Conservation (phyloP, 2,113 vertebrate species). For the Malurus melanocephalus region DNA sequence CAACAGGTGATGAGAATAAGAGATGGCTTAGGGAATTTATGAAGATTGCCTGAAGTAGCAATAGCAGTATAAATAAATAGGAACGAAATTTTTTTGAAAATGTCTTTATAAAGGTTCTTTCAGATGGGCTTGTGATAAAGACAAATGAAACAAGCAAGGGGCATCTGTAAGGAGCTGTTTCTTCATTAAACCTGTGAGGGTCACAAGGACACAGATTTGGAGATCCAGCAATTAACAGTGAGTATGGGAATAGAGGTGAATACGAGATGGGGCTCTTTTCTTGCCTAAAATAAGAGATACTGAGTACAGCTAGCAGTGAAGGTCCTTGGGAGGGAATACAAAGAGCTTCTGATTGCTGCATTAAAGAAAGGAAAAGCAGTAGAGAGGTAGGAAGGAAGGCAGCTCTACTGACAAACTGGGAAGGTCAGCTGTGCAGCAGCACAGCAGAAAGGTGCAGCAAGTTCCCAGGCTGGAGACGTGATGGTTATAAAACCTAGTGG, state of each 20-base stretch:
- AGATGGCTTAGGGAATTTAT: neutral
- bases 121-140: neutral
- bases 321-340: neutral
- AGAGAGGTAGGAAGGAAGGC: neutral
- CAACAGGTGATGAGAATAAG: neutral
- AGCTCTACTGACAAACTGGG: neutral
- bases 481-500: neutral
- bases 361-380: neutral
- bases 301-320: neutral
- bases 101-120: neutral
- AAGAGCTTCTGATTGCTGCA: neutral
- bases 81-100: neutral
- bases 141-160: neutral
- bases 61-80: neutral
- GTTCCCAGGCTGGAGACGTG: neutral
- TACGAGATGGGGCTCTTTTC: neutral
- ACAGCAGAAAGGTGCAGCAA: neutral
- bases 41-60: neutral
- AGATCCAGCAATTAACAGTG: neutral
- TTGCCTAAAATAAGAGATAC: neutral
- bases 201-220: neutral
- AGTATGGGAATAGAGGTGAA: neutral
- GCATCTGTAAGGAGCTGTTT: neutral
- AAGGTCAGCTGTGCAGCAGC: neutral
- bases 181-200: neutral